phyloP scores from a whole-genome alignment of 2,113 vertebrate genomes.

The Eptesicus fuscus region DNA sequence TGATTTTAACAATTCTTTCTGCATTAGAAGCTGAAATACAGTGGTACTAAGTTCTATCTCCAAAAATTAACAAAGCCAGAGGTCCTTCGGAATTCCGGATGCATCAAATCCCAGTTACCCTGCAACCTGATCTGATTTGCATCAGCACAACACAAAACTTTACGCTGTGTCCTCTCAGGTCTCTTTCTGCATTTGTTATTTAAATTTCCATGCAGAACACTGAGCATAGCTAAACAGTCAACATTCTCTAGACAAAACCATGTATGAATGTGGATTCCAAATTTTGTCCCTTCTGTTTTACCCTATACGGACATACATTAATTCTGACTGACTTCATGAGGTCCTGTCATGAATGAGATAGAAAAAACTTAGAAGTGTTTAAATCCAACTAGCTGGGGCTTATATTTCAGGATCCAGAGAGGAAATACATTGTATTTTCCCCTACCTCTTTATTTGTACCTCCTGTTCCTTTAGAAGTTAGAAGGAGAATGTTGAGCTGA shows the following conservation, averaged over 20 bases:
- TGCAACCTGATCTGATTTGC: conserved; percentile 35
- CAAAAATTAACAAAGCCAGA: neutral
- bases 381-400: neutral
- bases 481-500: conserved; percentile 39
- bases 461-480: conserved; percentile 20
- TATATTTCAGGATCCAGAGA: neutral
- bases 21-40: conserved; percentile 7
- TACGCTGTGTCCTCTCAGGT: neutral
- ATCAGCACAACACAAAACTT: neutral
- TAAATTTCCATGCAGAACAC: conserved; percentile 45
- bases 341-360: neutral
- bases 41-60: neutral
- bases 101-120: neutral
- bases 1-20: conserved; percentile 9
- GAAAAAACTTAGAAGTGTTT: neutral
- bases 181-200: conserved; percentile 48
- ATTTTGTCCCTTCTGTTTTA: conserved; percentile 6
- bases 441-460: neutral
- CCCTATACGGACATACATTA: neutral
- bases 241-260: conserved; percentile 40
- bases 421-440: neutral
- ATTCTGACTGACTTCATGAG: conserved; percentile 25
- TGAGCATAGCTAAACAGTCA: conserved; percentile 20
- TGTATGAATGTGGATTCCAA: conserved; percentile 40
- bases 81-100: conserved; percentile 27